phyloP scores from a whole-genome alignment of 2,888 invertebrate genomes.

The Electrophaes corylata region DNA sequence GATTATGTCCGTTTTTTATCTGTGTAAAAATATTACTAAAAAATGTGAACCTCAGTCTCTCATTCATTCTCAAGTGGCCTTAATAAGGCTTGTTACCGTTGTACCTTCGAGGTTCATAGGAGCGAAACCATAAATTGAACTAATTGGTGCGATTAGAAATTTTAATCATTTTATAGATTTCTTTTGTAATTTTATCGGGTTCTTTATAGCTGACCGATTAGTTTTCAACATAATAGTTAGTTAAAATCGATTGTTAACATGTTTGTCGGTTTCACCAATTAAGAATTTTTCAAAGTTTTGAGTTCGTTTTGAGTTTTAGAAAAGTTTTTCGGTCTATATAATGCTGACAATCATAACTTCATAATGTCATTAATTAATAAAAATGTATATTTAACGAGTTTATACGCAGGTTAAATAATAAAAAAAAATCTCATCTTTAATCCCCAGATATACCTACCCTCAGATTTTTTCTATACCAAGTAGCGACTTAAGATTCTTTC shows the following conservation, averaged over 20 bases:
- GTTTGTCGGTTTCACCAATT: slow-evolving; percentile 76
- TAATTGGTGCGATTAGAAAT: slow-evolving; percentile 80
- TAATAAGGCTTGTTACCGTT: slow-evolving; percentile 22
- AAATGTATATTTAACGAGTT: no score
- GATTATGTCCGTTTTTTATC: no score
- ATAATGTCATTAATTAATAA: no score
- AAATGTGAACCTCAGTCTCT: slow-evolving; percentile 15
- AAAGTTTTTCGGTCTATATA: no score
- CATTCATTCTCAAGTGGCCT: slow-evolving; percentile 22
- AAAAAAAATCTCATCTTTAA: no score
- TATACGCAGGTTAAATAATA: no score
- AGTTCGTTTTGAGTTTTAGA: slow-evolving; percentile 24
- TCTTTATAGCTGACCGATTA: slow-evolving; percentile 72
- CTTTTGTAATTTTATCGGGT: slow-evolving; percentile 81
- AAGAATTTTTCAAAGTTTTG: slow-evolving; percentile 43
- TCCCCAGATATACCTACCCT: no score
- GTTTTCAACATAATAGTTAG: slow-evolving; percentile 73
- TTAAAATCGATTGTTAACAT: slow-evolving; percentile 78
- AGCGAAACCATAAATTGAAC: slow-evolving; percentile 73
- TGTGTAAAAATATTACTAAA: slow-evolving; percentile 5
- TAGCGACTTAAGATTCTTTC: no score
- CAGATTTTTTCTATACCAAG: no score
- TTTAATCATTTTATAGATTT: slow-evolving; percentile 81
- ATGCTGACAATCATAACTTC: no score
- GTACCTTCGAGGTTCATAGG: slow-evolving; percentile 24